These are phyloP conservation scores for Hirudo medicinalis DNA, from an alignment of 1,140 invertebrate genomes.

Conservation along the genomic window DNA sequence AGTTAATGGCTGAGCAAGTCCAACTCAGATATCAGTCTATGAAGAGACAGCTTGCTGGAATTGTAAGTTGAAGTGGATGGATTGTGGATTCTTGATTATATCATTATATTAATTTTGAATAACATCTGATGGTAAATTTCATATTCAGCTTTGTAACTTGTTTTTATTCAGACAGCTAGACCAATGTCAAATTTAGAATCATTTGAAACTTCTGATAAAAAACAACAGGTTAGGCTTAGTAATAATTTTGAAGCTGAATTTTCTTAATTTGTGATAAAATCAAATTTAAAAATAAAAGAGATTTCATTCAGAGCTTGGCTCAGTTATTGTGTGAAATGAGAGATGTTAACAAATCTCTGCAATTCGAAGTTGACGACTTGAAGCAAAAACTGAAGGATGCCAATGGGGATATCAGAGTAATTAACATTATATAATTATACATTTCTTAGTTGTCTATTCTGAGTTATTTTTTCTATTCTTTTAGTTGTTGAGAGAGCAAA, in stretches of 20 bases:
- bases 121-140: too few relatives aligned
- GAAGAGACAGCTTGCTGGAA: conserved; percentile 36
- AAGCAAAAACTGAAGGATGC: conserved; percentile 58
- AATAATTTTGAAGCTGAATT: background rate
- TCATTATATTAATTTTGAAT: background rate
- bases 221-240: background rate
- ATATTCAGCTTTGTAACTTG: background rate
- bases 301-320: conserved; percentile 28
- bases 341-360: conserved; percentile 54
- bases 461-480: conserved; percentile 18
- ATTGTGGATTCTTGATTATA: background rate
- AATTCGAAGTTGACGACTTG: conserved; percentile 55
- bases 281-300: too few relatives aligned
- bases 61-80: conserved; percentile 26
- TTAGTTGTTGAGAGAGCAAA: conserved; percentile 43
- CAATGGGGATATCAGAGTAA: conserved; percentile 57
- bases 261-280: background rate
- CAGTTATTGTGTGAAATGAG: conserved; percentile 47
- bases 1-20: conserved; percentile 64
- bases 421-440: conserved; percentile 21
- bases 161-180: background rate
- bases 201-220: background rate
- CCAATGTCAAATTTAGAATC: background rate
- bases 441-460: background rate
- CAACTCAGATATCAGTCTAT: conserved; percentile 49